phyloP scores from a whole-genome alignment of 2,888 invertebrate species.

The Eutolmus rufibarbis region DNA sequence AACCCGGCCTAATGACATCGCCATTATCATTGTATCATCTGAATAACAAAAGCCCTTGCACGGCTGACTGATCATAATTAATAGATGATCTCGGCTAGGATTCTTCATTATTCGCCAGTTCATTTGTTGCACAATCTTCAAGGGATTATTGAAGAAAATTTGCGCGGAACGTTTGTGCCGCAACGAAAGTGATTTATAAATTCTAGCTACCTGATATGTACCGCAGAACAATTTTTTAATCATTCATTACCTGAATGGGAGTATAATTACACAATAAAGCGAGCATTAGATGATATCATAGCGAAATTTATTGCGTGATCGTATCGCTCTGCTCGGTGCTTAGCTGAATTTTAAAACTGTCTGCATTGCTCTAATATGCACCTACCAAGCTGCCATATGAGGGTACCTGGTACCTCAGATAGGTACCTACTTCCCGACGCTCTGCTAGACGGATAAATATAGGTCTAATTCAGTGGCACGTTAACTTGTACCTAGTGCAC shows the following conservation, averaged over 20 bases:
- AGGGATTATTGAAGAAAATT: background rate
- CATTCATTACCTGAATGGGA: background rate
- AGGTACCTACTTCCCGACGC: background rate
- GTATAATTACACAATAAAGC: constrained; percentile 33
- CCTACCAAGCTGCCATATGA: background rate
- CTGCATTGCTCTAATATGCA: background rate
- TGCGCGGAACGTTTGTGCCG: constrained; percentile 22
- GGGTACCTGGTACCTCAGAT: background rate
- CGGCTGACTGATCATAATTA: constrained; percentile 35
- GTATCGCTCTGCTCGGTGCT: background rate
- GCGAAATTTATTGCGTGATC: constrained; percentile 41
- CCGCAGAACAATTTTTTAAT: background rate
- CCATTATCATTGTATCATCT: constrained; percentile 25
- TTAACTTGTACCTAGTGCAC: constrained; percentile 13
- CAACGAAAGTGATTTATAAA: constrained; percentile 39
- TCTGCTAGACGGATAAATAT: background rate
- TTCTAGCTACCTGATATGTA: constrained; percentile 22
- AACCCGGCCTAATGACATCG: constrained; percentile 17
- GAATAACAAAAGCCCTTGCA: constrained; percentile 28
- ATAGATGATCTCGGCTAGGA: background rate
- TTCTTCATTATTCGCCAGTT: background rate
- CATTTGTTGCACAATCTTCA: background rate
- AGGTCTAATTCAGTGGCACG: constrained; percentile 34
- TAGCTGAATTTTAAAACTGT: constrained; percentile 14
- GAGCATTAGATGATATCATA: constrained; percentile 36